These are phyloP conservation scores for Micromys minutus DNA, from an alignment of 2,113 vertebrate genomes.

Conservation along the genomic window DNA sequence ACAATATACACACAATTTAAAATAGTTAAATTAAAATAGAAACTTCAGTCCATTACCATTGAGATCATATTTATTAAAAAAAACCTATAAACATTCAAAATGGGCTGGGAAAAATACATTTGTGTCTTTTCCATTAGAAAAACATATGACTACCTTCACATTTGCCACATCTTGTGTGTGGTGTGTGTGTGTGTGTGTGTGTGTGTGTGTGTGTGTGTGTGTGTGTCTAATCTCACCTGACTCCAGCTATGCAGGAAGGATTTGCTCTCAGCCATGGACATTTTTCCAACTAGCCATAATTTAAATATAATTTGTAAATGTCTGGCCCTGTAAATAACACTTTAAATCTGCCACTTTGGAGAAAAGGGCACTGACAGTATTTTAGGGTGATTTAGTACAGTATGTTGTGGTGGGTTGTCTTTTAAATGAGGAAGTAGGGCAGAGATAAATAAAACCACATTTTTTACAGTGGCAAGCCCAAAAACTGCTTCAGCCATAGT, in stretches of 20 bases:
- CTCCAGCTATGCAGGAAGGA: neutral
- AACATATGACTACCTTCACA: neutral
- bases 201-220: neutral
- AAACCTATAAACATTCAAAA: neutral
- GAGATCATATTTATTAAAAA: conserved; percentile 11
- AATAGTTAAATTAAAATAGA: neutral
- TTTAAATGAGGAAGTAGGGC: conserved; percentile 63
- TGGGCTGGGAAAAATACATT: conserved; percentile 16
- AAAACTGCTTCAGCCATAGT: conserved; percentile 13
- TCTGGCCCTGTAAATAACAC: conserved; percentile 48
- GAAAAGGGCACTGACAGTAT: neutral
- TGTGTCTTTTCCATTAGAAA: neutral
- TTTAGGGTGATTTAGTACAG: conserved; percentile 25
- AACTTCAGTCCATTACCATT: neutral
- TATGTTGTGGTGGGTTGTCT: conserved; percentile 42
- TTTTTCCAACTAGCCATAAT: conserved; percentile 25
- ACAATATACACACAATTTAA: neutral
- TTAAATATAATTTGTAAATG: conserved; percentile 61
- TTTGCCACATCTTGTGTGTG: neutral
- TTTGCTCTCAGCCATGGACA: conserved; percentile 10
- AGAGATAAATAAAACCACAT: conserved; percentile 47
- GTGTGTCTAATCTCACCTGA: neutral
- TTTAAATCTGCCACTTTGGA: conserved; percentile 47
- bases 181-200: neutral
- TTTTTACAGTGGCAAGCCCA: conserved; percentile 17